Conservation (phyloP, 2,888 invertebrate genomes). For the Pyrgus malvae region DNA sequence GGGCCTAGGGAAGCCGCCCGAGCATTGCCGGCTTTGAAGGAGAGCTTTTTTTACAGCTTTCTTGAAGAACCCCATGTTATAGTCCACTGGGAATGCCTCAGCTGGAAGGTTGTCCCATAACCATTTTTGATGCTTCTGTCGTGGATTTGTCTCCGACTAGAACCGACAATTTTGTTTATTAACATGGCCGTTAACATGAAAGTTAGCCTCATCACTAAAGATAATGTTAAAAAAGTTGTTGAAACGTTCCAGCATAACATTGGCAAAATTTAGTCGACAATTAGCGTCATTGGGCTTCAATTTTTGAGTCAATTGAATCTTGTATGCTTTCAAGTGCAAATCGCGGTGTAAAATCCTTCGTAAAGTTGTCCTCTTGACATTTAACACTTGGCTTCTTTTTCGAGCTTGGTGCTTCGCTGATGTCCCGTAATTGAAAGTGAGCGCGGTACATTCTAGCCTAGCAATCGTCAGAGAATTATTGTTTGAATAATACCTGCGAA, state of each 20-base stretch:
- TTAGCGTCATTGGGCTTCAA: slow-evolving; percentile 19
- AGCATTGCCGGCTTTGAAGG: no score
- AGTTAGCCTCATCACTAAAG: slow-evolving; percentile 32
- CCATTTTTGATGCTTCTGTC: slow-evolving; percentile 26
- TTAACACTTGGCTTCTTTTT: slow-evolving; percentile 23
- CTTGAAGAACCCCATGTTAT: no score
- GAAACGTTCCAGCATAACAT: slow-evolving; percentile 30
- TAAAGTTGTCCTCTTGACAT: slow-evolving; percentile 15
- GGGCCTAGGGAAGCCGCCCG: no score
- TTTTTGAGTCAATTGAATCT: slow-evolving; percentile 26
- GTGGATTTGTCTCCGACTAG: slow-evolving; percentile 29
- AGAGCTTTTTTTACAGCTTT: no score
- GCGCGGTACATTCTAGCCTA: no score
- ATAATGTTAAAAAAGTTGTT: slow-evolving; percentile 27
- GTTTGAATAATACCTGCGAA: no score
- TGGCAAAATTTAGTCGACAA: slow-evolving; percentile 26
- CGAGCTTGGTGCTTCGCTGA: no score
- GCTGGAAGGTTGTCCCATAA: no score
- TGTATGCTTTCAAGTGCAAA: slow-evolving; percentile 20
- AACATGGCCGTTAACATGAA: slow-evolving; percentile 31
- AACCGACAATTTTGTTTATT: slow-evolving; percentile 25
- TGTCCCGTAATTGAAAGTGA: no score
- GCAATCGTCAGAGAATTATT: no score
- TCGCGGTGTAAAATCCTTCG: background rate
- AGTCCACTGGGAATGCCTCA: no score